These are phyloP conservation scores for Cosmopolites sordidus DNA, from an alignment of 2,888 invertebrate genomes.

Conservation along the genomic window DNA sequence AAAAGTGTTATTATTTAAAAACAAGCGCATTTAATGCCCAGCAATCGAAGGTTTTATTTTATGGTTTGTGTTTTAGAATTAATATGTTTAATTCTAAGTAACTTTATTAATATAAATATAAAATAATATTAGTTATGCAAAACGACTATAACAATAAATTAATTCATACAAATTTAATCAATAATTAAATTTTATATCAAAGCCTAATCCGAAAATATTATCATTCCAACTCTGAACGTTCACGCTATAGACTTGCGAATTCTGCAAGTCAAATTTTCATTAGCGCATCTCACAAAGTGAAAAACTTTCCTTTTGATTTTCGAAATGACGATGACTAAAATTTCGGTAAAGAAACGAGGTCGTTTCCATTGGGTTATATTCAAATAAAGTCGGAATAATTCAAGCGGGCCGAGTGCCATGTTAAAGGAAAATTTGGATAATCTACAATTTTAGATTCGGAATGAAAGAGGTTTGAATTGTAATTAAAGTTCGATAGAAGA, in stretches of 20 bases:
- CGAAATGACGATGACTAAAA: slow-evolving; percentile 16
- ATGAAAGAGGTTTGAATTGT: neutral
- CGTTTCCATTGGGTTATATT: slow-evolving; percentile 15
- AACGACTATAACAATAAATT: too few species aligned
- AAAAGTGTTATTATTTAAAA: too few species aligned
- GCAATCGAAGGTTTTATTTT: too few species aligned
- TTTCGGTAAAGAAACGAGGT: slow-evolving; percentile 20
- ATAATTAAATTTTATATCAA: too few species aligned
- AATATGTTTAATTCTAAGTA: too few species aligned
- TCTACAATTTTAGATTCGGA: neutral
- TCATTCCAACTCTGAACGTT: neutral
- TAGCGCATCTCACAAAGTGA: slow-evolving; percentile 20
- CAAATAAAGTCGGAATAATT: slow-evolving; percentile 16
- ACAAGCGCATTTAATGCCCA: too few species aligned
- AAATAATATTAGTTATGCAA: too few species aligned
- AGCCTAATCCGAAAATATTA: neutral
- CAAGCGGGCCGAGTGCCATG: neutral
- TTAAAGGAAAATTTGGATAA: neutral
- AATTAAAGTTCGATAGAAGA: neutral
- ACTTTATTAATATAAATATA: too few species aligned
- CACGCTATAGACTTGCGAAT: neutral
- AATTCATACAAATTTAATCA: too few species aligned
- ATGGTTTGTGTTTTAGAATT: too few species aligned
- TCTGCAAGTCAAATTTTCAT: slow-evolving; percentile 27
- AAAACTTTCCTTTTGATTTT: slow-evolving; percentile 26